Evolutionary conservation across 2,113 vertebrate species (phyloP).

Genomic region (Lamprologus lemairii): DNA sequence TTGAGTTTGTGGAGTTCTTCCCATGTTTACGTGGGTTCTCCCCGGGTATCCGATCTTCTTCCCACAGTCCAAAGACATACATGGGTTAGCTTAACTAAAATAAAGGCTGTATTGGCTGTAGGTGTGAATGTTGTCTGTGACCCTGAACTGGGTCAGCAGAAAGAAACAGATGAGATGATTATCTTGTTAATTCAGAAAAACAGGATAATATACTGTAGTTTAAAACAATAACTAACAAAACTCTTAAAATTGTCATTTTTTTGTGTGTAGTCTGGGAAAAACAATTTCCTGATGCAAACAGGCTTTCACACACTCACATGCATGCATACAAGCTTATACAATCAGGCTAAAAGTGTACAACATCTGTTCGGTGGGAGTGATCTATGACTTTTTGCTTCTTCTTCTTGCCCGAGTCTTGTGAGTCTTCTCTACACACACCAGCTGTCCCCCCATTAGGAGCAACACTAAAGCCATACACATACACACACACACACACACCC

Average conservation of each 20-base stretch:
- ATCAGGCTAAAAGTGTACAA: slow-evolving; percentile 12
- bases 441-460: slow-evolving; percentile 4
- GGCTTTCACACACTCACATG: background rate
- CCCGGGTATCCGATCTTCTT: background rate
- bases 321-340: background rate
- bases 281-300: background rate
- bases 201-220: background rate
- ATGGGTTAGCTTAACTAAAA: background rate
- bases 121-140: background rate
- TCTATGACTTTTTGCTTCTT: slow-evolving; percentile 7
- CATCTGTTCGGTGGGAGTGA: slow-evolving; percentile 42
- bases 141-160: background rate
- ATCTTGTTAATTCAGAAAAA: background rate
- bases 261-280: background rate
- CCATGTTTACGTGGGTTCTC: background rate
- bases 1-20: background rate
- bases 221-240: background rate
- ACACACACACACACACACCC: background rate
- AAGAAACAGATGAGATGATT: background rate
- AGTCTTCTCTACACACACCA: background rate
- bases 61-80: background rate
- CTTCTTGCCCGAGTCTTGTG: background rate
- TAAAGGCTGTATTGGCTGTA: background rate
- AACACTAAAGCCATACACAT: background rate
- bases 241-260: background rate